Evolutionary conservation across 2,113 vertebrate species (phyloP).

Genomic region (Pomatostomus ruficeps): DNA sequence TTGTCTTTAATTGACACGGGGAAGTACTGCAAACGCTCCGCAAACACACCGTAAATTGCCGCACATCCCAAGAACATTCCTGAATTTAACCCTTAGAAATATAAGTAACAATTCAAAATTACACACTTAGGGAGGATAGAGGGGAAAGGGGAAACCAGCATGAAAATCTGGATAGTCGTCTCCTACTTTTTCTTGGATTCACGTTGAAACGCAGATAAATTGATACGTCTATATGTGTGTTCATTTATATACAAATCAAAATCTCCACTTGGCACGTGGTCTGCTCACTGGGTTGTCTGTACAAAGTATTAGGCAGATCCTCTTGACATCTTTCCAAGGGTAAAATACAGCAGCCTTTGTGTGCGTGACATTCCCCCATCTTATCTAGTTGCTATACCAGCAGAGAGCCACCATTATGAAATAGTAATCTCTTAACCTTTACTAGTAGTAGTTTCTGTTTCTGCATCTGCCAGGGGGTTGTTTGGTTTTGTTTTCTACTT

Average conservation of each 20-base stretch:
- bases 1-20: not conserved
- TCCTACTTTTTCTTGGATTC: not conserved
- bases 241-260: not conserved
- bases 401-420: not conserved
- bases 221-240: not conserved
- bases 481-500: not conserved
- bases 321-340: not conserved
- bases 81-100: not conserved
- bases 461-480: not conserved
- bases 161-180: not conserved
- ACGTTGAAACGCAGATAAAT: not conserved
- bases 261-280: not conserved
- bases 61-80: not conserved
- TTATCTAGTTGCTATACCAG: not conserved
- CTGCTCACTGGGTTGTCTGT: not conserved
- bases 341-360: not conserved
- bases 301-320: not conserved
- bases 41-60: not conserved
- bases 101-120: not conserved
- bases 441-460: not conserved
- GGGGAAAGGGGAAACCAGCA: not conserved
- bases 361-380: not conserved
- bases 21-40: not conserved
- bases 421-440: not conserved
- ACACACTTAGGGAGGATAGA: not conserved